A percentile compares a stretch with the other conserved stretches of the same genome.
Conservation (phyloP, 2,797 vertebrate genomes). For the Cryptoprocta ferox region DNA sequence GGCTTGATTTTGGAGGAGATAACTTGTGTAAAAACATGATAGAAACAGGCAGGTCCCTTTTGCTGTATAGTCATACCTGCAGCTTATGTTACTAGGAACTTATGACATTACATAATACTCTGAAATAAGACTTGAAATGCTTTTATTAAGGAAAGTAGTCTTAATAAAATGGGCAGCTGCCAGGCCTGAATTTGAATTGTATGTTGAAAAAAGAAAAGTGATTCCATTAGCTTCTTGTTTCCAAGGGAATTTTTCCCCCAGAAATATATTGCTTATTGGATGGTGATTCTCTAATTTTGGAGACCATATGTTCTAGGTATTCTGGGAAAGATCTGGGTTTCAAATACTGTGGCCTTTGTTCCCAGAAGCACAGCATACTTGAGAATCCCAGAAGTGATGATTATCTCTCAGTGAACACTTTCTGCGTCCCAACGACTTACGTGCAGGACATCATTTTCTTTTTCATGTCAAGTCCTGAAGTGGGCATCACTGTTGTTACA, state of each 20-base stretch:
- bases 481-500: rapidly evolving
- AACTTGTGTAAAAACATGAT: background rate
- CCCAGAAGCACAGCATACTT: background rate
- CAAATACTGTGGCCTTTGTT: background rate
- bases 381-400: no score
- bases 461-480: background rate
- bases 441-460: background rate
- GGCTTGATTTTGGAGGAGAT: background rate
- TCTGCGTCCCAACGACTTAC: no score
- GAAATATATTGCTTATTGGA: constrained; percentile 40
- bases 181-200: background rate
- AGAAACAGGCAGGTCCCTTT: background rate
- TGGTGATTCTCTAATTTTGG: constrained; percentile 55
- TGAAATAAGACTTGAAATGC: background rate
- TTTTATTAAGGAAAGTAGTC: background rate
- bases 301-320: constrained; percentile 60
- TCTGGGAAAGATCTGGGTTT: constrained; percentile 37
- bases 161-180: background rate
- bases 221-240: constrained; percentile 48
- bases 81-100: background rate
- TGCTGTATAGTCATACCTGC: background rate
- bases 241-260: constrained; percentile 33
- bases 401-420: background rate
- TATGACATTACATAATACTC: background rate
- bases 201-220: background rate